Base-by-base conservation (phyloP, 2,888 invertebrate species). In the Sisyra nigra region DNA sequence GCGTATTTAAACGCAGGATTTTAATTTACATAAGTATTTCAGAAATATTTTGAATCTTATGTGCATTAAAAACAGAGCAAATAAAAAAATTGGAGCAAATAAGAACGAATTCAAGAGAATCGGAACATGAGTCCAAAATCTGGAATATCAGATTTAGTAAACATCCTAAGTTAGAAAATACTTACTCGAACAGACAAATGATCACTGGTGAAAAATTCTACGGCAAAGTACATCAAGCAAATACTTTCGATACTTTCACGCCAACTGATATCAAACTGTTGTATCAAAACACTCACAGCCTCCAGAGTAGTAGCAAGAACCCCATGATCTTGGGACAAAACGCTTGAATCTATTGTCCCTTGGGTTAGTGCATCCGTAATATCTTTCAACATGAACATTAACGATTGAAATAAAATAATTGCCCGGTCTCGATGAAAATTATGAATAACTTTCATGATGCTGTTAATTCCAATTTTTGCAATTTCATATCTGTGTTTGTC, bases 241-340 rank as follows among this genome's bases (percentile, higher is more conserved):
- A 80, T 68, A 1, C 82, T 76, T 63, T 86, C 84, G 2, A 84
- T 67, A 45, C 80, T 81, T 51, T 84, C 82, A 45, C 76, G 73
- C 85, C 85, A 85, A 29, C 77, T 77, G 10, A 85, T 74, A 47
- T 77, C 72, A 50, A 78, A 79, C 38, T 76, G 71, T 45, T 75
- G 73, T 3, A 84, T 75, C 35, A 83, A 62, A 1, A 69, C 66
- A 15, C 74, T 65, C 9, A 84, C 61, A 1, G 71, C 74, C 44
- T 81, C 76, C 45, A 85, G 59, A 1, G 82, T 66, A n/a, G 76
- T 69, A 8, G 74, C 72, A 54, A 81, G 62, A 18, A 80, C 71
- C 34, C 60, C 59, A 1, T 67, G 44, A 14, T 58, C 51, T 19
- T 50, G 51, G 2, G 49, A 41, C 10, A 30, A 8, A 2, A 43